Evolutionary conservation across 2,888 invertebrate genomes (phyloP), one percentile per base, ranked within the genome.

Genomic region (Caenorhabditis sp.): DNA sequence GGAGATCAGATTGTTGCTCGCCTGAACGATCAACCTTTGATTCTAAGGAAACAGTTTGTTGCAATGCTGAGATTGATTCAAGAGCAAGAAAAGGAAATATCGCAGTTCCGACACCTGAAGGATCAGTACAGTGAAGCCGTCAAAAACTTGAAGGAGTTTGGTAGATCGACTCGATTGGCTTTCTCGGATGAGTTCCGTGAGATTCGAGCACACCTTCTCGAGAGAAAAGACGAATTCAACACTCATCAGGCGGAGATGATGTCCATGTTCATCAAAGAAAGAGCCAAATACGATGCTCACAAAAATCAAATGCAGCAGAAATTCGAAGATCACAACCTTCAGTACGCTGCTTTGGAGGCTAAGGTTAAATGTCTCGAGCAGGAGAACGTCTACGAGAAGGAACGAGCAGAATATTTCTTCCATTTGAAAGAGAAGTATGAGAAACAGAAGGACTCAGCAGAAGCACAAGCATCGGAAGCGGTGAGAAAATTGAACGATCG

Each of bases 401-500:
- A 79, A 3, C 16, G 80, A 24, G 79, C 83, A 2, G 83, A 69
- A 16, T 80, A 31, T 26, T 80, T 22, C 24, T n/a, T 79, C 8
- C 28, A 59, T n/a, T n/a, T n/a, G n/a, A n/a, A n/a, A n/a, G n/a
- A n/a, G n/a, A n/a, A n/a, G n/a, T 44, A 35, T 31, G 69, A 79
- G 35, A 64, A 69, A 44, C 51, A 77, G 12, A 41, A 14, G 19
- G 69, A 56, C n/a, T 59, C 74, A 24, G 74, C 83, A 0, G 26
- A 26, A 12, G 49, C 22, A 6, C 22, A 51, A n/a, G 63, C 74
- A 12, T 35, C 83, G 14, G 58, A 66, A 5, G 77, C 77, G 8
- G 64, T 73, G 12, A 41, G 26, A 22, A 83, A 83, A 26, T 51
- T 85, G 47, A 58, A 61, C 10, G 85, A 85, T 38, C 38, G 70